Evolutionary conservation across 2,113 vertebrate genomes (phyloP).

Genomic region (Talpa occidentalis): DNA sequence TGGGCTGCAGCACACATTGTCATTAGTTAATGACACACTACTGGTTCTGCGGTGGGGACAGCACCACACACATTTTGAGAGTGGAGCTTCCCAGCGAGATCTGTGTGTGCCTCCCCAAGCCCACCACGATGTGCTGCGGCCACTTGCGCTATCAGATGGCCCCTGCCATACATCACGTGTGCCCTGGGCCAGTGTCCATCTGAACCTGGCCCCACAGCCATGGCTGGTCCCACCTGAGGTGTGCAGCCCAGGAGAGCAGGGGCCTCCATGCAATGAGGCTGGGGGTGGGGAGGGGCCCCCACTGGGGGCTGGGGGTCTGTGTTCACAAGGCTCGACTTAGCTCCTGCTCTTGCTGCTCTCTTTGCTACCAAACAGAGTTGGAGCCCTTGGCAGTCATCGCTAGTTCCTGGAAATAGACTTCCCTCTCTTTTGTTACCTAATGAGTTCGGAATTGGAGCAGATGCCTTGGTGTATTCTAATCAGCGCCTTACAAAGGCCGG

Average conservation of each 20-base stretch:
- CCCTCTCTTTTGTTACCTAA: background rate
- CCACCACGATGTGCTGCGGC: no score
- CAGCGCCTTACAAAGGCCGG: background rate
- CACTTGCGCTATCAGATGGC: no score
- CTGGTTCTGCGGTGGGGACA: no score
- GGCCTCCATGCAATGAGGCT: accelerated
- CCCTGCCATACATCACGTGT: no score
- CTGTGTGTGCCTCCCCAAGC: no score
- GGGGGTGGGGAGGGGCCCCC: accelerated
- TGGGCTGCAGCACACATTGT: no score
- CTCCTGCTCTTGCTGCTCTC: background rate
- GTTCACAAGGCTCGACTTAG: background rate
- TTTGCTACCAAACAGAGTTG: background rate
- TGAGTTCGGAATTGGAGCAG: background rate
- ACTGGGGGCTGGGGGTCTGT: background rate
- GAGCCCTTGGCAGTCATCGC: background rate
- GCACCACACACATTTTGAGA: no score
- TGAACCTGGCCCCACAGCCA: no score
- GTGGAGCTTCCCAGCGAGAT: no score
- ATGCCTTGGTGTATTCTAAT: background rate
- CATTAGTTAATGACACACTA: no score
- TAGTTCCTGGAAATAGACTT: constrained; percentile 11
- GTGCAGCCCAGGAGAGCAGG: background rate
- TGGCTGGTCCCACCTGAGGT: background rate
- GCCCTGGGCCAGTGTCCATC: no score